Base-by-base conservation (phyloP, 2,113 vertebrate genomes). In the Scophthalmus maximus region DNA sequence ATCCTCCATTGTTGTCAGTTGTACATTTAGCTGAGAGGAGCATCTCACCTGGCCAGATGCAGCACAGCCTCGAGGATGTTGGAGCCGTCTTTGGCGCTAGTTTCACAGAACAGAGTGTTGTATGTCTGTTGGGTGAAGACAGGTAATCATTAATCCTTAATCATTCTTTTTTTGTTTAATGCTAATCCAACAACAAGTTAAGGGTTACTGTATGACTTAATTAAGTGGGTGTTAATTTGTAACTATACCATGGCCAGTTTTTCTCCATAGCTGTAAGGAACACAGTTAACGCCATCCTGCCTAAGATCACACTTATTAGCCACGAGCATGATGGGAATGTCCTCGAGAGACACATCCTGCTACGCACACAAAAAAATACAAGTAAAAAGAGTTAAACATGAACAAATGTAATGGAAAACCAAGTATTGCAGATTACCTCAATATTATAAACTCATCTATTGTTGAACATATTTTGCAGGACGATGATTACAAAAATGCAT, bases 221-320 rank as follows among this genome's bases (percentile, higher is more conserved):
- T 49, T 12, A 55, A 51, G 3, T 3, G 0, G 15, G 0, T 1
- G 15, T 68, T 44, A 25, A 22, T 64, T 66, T 60, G 17, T 64
- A 30, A 85, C 94, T n/a, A n/a, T 94, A 98, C 98, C 97, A 97
- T 99, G 58, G 97, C 95, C 66, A 99, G 92, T 72, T 98, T 99
- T 86, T 99, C 96, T 90, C 97, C 97, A 42, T 92, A 95, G 91
- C 89, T 95, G 63, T 92, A 87, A 32, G 95, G 88, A 26, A 99
- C 93, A 76, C 94, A 96, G 27, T 86, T 93, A 32, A 92, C 85
- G 12, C 91, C 69, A 27, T 81, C 22, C 3, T 92, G 81, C 51
- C 96, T 95, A 36, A 97, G 94, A 88, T 99, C 98, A 76, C 94
- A 94, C 83, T 99, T 99, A 81, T 99, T 99, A 78, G 96, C 98